These are phyloP conservation scores for Ovis aries DNA, from an alignment of 2,113 vertebrate genomes.

Conservation along the genomic window DNA sequence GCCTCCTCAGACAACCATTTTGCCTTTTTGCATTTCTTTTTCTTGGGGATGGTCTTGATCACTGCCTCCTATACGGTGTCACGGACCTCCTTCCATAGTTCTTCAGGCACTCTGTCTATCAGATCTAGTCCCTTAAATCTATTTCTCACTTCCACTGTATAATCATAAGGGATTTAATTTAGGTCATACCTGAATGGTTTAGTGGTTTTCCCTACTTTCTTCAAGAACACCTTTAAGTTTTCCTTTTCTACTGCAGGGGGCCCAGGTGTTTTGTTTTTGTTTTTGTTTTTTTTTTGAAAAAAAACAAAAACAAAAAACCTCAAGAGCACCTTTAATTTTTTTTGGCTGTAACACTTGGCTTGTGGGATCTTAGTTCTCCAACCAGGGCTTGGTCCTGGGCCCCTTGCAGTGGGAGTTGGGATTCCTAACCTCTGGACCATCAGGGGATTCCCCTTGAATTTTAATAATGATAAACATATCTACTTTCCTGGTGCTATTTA, in stretches of 20 bases:
- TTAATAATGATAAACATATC: not conserved
- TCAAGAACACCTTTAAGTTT: not conserved
- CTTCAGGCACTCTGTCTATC: not conserved
- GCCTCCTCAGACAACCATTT: not conserved
- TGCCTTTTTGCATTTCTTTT: not conserved
- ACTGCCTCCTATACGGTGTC: not conserved
- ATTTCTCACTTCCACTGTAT: not conserved
- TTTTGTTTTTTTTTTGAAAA: too few relatives aligned
- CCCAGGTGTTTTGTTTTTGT: not conserved
- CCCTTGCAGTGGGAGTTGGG: not conserved
- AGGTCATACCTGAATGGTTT: not conserved
- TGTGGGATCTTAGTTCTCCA: not conserved
- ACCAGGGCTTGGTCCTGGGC: not conserved
- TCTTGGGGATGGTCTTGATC: not conserved
- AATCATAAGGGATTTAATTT: not conserved
- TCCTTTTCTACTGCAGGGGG: not conserved
- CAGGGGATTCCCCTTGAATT: not conserved
- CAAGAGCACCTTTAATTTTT: not conserved
- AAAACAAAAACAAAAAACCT: too few relatives aligned
- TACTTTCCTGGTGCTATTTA: not conserved
- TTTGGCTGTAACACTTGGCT: not conserved
- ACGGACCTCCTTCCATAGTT: not conserved
- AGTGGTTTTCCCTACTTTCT: not conserved
- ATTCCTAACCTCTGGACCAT: not conserved
- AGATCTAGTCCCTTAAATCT: not conserved